Base-by-base conservation (phyloP, 2,113 vertebrate genomes). In the Coptodon rendalli region DNA sequence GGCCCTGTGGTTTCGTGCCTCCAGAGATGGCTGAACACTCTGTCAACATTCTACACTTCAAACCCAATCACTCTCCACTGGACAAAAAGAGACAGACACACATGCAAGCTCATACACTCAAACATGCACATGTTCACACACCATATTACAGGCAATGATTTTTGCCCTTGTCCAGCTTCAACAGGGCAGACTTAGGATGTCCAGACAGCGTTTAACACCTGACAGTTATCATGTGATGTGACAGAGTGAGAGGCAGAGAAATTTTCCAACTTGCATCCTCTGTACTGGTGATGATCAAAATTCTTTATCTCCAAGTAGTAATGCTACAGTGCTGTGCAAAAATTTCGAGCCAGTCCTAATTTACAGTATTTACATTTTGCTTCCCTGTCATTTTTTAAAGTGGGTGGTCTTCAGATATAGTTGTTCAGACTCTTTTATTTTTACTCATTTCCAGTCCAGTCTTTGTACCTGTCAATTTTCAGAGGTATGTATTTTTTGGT, bases 1-100 rank as follows among this genome's bases (percentile, higher is more conserved):
- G 87, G 90, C 85, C 87, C 90, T 86, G 90, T 94, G 94, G 93
- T 93, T 91, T 90, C 17, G 11, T 90, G 86, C 89, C 95, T 95
- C 94, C 91, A 94, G 93, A 94, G 94, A 95, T 89, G 89, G 86
- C 87, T 79, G 80, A 89, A 94, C 90, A 92, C 83, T 95, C 89
- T 87, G 93, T 95, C 93, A 95, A 95, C 92, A 94, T 93, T 87
- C 91, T 91, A 38, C 88, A 93, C 91, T 94, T 94, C 90, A 93
- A 91, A 96, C 96, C 96, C 93, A 95, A 95, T 96, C 95, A 93
- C 88, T 92, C 85, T 93, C 66, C 84, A 87, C 89, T 73, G 87
- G 83, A 88, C 92, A 87, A 86, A 91, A 66, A 81, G 81, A 90
- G 61, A 85, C 63, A 90, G 61, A 86, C 22, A 85, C 66, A 85